phyloP scores from a whole-genome alignment of 2,797 vertebrate genomes.

The Hypotaenidia okinawae region DNA sequence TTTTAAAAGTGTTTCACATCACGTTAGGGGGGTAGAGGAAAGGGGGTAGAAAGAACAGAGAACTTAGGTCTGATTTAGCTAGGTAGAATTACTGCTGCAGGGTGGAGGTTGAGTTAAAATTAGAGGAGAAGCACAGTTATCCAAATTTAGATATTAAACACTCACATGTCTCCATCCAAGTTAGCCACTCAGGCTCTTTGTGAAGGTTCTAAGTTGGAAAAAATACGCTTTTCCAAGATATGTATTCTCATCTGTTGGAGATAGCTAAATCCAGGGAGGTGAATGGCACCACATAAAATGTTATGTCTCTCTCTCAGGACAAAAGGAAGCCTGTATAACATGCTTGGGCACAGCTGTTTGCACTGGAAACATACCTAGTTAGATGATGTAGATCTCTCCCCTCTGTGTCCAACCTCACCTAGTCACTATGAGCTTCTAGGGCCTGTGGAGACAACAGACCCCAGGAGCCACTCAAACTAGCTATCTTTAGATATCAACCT shows the following conservation, averaged over 20 bases:
- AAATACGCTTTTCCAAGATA: not conserved
- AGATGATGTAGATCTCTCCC: not conserved
- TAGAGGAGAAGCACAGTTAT: not conserved
- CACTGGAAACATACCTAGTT: not conserved
- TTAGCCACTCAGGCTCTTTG: not conserved
- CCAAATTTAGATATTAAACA: not conserved
- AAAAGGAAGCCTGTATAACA: not conserved
- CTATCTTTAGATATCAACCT: not conserved
- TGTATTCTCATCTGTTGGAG: not conserved
- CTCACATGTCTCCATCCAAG: not conserved
- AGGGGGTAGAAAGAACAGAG: not conserved
- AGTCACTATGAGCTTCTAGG: not conserved
- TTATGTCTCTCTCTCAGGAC: not conserved
- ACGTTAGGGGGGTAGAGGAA: not conserved
- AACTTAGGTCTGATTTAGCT: not conserved
- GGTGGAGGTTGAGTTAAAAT: not conserved
- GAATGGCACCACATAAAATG: not conserved
- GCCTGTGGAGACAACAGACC: not conserved
- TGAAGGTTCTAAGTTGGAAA: not conserved
- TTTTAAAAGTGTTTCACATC: constrained; percentile 13
- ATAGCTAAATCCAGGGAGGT: not conserved
- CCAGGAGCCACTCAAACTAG: not conserved
- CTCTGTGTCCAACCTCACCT: not conserved
- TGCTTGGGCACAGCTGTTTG: not conserved
- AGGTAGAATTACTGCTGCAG: not conserved